phyloP scores from a whole-genome alignment of 1,140 invertebrate species.

The Trichonephila clavata region DNA sequence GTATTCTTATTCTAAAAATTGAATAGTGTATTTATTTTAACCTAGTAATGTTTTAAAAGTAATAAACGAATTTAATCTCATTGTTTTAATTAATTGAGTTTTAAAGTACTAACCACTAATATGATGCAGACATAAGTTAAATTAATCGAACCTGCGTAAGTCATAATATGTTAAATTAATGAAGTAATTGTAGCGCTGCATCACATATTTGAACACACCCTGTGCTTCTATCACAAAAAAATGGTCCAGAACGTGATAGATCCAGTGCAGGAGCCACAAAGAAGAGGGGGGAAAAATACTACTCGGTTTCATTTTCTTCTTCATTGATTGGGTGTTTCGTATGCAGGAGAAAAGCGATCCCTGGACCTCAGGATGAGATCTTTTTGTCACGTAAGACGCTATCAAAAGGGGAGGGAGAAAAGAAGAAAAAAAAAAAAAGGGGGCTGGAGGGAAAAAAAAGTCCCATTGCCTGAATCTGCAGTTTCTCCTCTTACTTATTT shows the following conservation, averaged over 20 bases:
- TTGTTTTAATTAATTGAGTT: no score
- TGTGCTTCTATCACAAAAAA: neutral
- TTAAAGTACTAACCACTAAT: no score
- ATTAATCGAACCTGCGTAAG: no score
- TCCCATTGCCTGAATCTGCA: constrained; percentile 45
- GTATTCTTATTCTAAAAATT: no score
- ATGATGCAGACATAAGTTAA: no score
- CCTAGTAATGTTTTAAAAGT: no score
- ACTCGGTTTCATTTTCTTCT: constrained; percentile 58
- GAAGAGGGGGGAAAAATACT: neutral
- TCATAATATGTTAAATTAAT: no score
- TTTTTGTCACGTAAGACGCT: constrained; percentile 56
- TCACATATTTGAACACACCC: neutral
- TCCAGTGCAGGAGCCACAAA: constrained; percentile 3
- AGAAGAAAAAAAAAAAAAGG: neutral
- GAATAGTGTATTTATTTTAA: no score
- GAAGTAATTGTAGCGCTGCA: no score
- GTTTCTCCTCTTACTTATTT: neutral
- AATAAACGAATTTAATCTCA: no score
- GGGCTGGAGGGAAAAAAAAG: neutral
- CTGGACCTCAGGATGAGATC: constrained; percentile 35
- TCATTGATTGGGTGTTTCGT: constrained; percentile 51
- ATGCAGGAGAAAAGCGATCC: constrained; percentile 65
- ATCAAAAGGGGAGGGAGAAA: neutral
- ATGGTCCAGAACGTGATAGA: neutral